Conservation (phyloP, 2,113 vertebrate genomes). For the Phalacrocorax carbo region DNA sequence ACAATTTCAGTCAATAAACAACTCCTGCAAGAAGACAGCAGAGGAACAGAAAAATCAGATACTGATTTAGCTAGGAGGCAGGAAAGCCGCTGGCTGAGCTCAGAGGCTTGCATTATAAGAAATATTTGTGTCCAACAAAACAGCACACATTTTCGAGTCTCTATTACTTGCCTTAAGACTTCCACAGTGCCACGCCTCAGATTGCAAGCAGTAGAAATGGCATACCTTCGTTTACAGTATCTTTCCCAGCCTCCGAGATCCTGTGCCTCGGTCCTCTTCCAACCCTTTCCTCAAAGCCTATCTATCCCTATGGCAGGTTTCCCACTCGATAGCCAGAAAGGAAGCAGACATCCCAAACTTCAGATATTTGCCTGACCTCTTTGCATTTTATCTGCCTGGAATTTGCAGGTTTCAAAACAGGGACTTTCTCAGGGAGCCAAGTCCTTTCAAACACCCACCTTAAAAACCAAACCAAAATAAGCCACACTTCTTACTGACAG, state of each 20-base stretch:
- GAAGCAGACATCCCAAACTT: conserved; percentile 6
- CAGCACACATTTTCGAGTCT: background rate
- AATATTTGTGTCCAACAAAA: background rate
- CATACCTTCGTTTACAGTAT: no score
- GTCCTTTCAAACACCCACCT: background rate
- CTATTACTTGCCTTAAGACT: background rate
- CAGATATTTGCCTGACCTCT: rapidly evolving
- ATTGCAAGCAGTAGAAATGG: background rate
- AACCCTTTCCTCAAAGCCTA: background rate
- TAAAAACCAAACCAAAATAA: background rate
- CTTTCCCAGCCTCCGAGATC: background rate
- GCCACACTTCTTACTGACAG: background rate
- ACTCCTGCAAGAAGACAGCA: conserved; percentile 29
- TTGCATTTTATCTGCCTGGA: background rate
- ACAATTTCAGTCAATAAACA: conserved; percentile 70
- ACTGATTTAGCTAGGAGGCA: background rate
- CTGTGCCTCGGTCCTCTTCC: background rate
- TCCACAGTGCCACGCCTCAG: background rate
- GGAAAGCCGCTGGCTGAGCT: background rate
- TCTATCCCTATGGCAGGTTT: background rate
- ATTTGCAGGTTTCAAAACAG: background rate
- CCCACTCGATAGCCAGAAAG: background rate
- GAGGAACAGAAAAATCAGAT: conserved; percentile 46
- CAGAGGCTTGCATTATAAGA: background rate
- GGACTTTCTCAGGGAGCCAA: background rate